Evolutionary conservation across 2,888 invertebrate genomes (phyloP), one percentile per base, ranked within the genome.

Genomic region (Pollenia amentaria): DNA sequence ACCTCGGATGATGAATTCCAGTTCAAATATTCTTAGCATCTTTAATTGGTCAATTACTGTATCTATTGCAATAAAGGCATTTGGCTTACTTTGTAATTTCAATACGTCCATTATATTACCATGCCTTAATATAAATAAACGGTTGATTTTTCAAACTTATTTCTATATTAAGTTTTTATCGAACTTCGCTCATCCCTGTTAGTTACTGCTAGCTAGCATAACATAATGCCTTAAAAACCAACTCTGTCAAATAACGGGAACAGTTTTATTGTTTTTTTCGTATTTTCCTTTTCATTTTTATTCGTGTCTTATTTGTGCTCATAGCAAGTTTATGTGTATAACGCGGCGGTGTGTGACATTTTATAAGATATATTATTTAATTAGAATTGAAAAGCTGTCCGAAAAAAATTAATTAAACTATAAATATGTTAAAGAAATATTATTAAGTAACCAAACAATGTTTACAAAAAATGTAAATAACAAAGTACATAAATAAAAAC

Each of bases 181-280:
- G 29, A 29, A 29, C 29, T 29, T 29, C 29, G 6, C 6, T 29
- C 29, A 6, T 29, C 6, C 29, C 29, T 29, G 6, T 6, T 29
- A 6, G 4, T 0, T 29, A 6, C 29, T 0, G 6, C 4, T 29
- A 29, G 6, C 4, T 29, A 29, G 6, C 6, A 12, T 16, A 29
- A 29, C 6, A 12, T 16, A 40, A 1, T 73, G 51, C 72, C 1
- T 18, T 2, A 21, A 21, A 18, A 0, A 51, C 2, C 84, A 78
- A 73, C 84, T 2, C 42, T 60, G 70, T 29, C 3, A 38, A 16
- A 11, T 16, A 64, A 21, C 42, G 77, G 21, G 77, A 65, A 73
- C 48, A 84, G 48, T 73, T 82, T 67, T 46, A 72, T 72, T 78
- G 78, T 84, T 84, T 84, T n/a, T 29, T 78, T 73, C 78, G 18